A percentile compares a stretch with the other conserved stretches of the same genome.
These are phyloP conservation scores for Lophochroa leadbeateri DNA, from an alignment of 2,113 vertebrate species.

Conservation along the genomic window DNA sequence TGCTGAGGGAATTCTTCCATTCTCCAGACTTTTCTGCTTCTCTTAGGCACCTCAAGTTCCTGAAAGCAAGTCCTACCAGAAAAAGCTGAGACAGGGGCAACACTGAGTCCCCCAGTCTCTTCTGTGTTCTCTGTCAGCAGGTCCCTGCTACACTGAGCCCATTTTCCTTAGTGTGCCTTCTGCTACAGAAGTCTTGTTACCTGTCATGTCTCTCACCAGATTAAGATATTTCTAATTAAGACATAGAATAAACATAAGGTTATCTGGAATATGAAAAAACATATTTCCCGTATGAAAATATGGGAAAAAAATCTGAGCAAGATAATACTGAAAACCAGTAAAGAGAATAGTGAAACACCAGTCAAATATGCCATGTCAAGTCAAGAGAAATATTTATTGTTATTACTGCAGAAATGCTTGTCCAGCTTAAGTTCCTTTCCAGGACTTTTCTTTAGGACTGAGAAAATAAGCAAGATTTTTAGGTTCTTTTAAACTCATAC, in stretches of 20 bases:
- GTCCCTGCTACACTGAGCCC: neutral
- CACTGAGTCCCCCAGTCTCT: neutral
- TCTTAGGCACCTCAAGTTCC: neutral
- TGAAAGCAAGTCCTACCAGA: neutral
- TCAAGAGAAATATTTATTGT: conserved; percentile 35
- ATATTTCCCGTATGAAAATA: neutral
- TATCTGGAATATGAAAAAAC: neutral
- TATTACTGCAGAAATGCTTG: neutral
- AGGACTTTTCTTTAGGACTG: neutral
- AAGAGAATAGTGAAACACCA: neutral
- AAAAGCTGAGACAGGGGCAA: neutral
- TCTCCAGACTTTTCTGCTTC: neutral
- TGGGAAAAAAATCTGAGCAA: neutral
- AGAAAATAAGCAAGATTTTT: neutral
- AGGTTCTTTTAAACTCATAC: neutral
- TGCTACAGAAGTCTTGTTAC: neutral
- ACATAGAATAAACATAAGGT: neutral
- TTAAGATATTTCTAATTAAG: neutral
- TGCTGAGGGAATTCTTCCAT: neutral
- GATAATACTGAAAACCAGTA: neutral
- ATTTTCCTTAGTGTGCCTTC: neutral
- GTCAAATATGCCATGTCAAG: neutral
- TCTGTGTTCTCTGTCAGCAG: neutral
- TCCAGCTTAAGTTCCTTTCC: neutral
- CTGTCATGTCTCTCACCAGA: neutral